Conservation (phyloP, 2,888 invertebrate species). For the Epistrophe grossulariae region DNA sequence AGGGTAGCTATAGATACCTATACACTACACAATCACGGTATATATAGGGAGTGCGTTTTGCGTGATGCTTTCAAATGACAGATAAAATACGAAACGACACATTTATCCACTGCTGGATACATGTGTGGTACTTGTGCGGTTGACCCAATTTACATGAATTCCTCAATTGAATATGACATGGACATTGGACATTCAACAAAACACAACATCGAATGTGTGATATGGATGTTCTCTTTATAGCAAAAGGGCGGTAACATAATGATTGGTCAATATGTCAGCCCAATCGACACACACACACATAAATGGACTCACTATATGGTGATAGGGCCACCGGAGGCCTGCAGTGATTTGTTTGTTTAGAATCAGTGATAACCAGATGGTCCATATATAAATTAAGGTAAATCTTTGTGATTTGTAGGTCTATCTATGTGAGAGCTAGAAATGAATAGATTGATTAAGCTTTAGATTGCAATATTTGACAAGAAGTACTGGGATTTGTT, state of each 20-base stretch:
- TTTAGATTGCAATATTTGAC: too few relatives aligned
- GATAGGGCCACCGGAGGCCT: conserved; percentile 4
- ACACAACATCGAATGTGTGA: conserved; percentile 6
- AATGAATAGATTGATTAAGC: conserved; percentile 10
- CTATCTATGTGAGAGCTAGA: not conserved
- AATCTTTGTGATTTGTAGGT: conserved; percentile 1
- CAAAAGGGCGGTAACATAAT: conserved; percentile 23
- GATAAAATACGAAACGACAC: conserved; percentile 52
- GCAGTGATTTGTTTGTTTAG: conserved; percentile 26
- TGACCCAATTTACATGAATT: conserved; percentile 63
- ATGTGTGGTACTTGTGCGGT: conserved; percentile 41
- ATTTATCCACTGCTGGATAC: conserved; percentile 27
- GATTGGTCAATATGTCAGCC: conserved; percentile 11
- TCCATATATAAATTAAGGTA: conserved; percentile 38
- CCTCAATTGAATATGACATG: conserved; percentile 54
- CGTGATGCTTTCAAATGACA: conserved; percentile 55
- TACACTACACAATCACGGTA: too few relatives aligned
- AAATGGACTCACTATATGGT: too few relatives aligned
- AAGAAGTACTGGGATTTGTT: too few relatives aligned
- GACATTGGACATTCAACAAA: conserved; percentile 18
- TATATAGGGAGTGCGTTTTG: conserved; percentile 13
- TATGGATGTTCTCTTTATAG: conserved; percentile 25
- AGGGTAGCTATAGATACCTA: not conserved
- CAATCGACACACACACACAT: conserved; percentile 29
- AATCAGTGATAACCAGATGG: conserved; percentile 45